A percentile compares a stretch with the other conserved stretches of the same genome.
Evolutionary conservation across 2,113 vertebrate genomes (phyloP).

Genomic region (Girardinichthys multiradiatus): DNA sequence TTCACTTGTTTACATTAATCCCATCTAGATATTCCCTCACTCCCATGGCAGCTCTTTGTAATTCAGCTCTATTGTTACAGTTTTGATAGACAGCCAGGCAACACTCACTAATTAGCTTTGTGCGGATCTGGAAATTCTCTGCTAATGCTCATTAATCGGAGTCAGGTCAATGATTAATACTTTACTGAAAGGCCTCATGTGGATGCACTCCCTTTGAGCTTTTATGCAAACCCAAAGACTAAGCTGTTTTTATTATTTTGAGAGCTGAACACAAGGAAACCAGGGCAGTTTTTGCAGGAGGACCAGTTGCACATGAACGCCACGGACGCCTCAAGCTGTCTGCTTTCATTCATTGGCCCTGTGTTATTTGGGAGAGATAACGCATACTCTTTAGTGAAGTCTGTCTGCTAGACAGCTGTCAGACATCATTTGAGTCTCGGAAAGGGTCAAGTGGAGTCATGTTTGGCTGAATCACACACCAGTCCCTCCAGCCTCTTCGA

Average conservation of each 20-base stretch:
- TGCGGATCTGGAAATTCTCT: constrained; percentile 46
- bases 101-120: constrained; percentile 62
- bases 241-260: constrained; percentile 59
- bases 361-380: constrained; percentile 52
- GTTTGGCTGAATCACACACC: constrained; percentile 34
- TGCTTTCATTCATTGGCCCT: constrained; percentile 13
- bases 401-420: constrained; percentile 33
- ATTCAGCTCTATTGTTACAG: constrained; percentile 44
- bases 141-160: constrained; percentile 58
- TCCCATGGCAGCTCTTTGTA: constrained; percentile 46
- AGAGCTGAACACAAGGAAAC: constrained; percentile 28
- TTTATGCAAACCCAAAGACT: constrained; percentile 56
- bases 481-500: neutral
- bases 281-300: constrained; percentile 9
- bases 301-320: constrained; percentile 27
- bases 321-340: constrained; percentile 12
- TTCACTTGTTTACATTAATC: constrained; percentile 60
- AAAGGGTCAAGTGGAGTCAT: constrained; percentile 57
- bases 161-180: constrained; percentile 65
- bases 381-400: constrained; percentile 17
- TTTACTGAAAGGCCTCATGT: constrained; percentile 26
- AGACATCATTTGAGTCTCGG: constrained; percentile 60
- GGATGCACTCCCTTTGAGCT: constrained; percentile 34
- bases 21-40: constrained; percentile 28
- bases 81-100: constrained; percentile 62